Evolutionary conservation across 2,113 vertebrate species (phyloP).

Genomic region (Sapajus apella): DNA sequence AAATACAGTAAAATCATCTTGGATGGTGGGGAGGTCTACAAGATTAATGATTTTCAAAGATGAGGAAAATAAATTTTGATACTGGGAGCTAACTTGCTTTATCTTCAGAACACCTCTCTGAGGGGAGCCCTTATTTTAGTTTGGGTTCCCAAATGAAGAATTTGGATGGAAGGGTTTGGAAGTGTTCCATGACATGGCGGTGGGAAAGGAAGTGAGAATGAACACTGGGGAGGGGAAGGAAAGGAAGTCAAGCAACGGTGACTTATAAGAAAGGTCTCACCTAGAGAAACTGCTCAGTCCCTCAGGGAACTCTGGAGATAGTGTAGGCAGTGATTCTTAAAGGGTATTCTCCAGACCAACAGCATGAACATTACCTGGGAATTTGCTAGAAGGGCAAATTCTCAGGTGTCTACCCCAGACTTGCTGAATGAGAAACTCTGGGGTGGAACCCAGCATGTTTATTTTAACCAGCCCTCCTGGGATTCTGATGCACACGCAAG

Average conservation of each 20-base stretch:
- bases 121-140: neutral
- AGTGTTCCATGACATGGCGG: neutral
- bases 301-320: neutral
- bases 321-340: neutral
- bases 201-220: neutral
- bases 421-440: neutral
- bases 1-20: neutral
- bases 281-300: neutral
- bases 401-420: neutral
- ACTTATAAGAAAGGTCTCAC: neutral
- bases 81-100: neutral
- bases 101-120: neutral
- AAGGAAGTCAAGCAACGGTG: neutral
- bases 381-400: neutral
- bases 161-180: neutral
- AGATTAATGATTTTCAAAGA: neutral
- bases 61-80: neutral
- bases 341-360: neutral
- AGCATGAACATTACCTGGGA: neutral
- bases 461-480: neutral
- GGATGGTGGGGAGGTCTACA: neutral
- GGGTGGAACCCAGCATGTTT: neutral
- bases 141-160: neutral
- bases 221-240: neutral
- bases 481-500: neutral